phyloP scores from a whole-genome alignment of 2,888 invertebrate genomes.

The Sarcophaga caerulescens region DNA sequence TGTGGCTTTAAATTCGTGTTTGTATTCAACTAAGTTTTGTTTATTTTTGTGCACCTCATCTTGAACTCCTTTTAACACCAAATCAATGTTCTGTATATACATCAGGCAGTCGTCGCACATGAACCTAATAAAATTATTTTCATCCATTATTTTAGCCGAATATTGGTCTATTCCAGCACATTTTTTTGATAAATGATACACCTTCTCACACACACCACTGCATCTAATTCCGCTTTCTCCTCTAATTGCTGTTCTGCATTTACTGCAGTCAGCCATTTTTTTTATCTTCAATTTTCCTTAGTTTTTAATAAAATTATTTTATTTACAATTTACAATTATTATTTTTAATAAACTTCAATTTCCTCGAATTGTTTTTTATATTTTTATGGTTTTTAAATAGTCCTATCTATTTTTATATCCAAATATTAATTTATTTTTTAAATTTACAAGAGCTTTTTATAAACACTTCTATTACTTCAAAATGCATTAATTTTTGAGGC shows the following conservation, averaged over 20 bases:
- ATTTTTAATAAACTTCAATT: no score
- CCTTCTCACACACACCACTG: not conserved
- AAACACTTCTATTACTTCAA: no score
- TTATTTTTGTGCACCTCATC: not conserved
- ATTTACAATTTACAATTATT: not conserved
- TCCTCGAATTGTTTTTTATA: not conserved
- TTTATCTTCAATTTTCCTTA: not conserved
- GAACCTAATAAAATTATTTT: not conserved
- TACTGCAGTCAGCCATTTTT: not conserved
- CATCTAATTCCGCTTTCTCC: no score
- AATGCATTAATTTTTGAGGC: no score
- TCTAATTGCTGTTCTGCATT: no score
- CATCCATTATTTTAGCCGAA: not conserved
- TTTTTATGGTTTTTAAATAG: not conserved
- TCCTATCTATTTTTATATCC: not conserved
- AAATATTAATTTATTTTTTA: not conserved
- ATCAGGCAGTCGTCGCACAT: not conserved
- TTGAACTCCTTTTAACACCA: not conserved
- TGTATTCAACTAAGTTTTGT: no score
- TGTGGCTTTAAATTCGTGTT: not conserved
- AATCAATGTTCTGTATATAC: not conserved
- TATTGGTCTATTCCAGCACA: not conserved
- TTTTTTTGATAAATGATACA: not conserved
- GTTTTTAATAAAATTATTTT: not conserved
- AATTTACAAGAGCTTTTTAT: no score